Evolutionary conservation across 2,113 vertebrate genomes (phyloP), one percentile per base, ranked within the genome.

Genomic region (Hippocampus barbouri): DNA sequence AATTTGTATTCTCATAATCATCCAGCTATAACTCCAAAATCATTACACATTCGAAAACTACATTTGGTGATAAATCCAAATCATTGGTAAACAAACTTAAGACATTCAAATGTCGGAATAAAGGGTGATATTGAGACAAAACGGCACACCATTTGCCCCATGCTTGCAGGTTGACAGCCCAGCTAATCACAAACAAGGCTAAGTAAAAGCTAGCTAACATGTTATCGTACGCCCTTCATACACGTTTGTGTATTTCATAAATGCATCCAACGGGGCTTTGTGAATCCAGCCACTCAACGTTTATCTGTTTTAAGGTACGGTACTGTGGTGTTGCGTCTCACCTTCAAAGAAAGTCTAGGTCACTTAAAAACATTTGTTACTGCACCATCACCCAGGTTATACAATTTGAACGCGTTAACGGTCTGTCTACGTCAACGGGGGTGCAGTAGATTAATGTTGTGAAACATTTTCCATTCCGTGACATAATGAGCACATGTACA

Each of bases 331-430:
- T 51, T 38, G 27, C 14, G 21, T 79, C 89, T 91, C 88, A 89
- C 88, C 89, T 91, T 91, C 83, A 85, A 82, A n/a, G 47, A 84
- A 85, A 79, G 79, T 79, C 79, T 84, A 87, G 89, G 88, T 89
- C 88, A 89, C 78, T 84, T 83, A 74, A 82, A 72, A 82, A 72
- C 80, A 86, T 86, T 88, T 72, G 85, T 75, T 86, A 85, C 76
- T 79, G 68, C 60, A 57, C 25, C 40, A 83, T 57, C 45, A 40
- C 72, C 54, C n/a, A 59, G 72, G 27, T 86, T 86, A 75, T 60
- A 85, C 78, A 78, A 88, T 34, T 57, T 68, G 27, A 47, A 72
- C 57, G 40, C 16, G 27, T 21, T 38, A 15, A 10, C 51, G 18
- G 34, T 27, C 21, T 49, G 67, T 38, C 21, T 23, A 23, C 4